Percentiles rank a stretch among this genome's conserved stretches.
Evolutionary conservation across 2,888 invertebrate species (phyloP).

Genomic region (Leucozona laternaria): DNA sequence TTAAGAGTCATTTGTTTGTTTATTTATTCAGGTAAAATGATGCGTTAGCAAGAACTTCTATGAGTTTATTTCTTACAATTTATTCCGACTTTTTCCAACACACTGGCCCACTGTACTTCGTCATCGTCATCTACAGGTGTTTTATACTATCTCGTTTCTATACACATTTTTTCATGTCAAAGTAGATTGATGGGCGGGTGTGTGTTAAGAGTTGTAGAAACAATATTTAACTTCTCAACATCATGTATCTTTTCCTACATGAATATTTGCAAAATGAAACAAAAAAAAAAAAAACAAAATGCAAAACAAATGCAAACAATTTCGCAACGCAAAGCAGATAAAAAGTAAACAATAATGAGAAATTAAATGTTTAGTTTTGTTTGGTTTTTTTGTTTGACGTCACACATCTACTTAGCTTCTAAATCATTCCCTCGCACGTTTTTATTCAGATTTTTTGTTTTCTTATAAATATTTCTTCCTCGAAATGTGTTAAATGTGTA

Average conservation of each 20-base stretch:
- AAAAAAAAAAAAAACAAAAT: background rate
- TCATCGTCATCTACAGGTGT: constrained; percentile 52
- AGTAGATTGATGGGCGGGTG: background rate
- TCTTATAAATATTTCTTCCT: constrained; percentile 10
- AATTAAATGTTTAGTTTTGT: constrained; percentile 8
- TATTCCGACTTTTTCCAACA: constrained; percentile 13
- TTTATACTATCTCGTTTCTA: constrained; percentile 22
- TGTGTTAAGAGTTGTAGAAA: background rate
- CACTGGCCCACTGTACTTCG: background rate
- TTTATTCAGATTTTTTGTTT: background rate
- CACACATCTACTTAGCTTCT: constrained; percentile 35
- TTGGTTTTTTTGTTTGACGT: constrained; percentile 42
- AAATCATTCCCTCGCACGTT: constrained; percentile 25
- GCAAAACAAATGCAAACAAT: constrained; percentile 39
- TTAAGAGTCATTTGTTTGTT: too few relatives aligned
- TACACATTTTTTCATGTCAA: background rate
- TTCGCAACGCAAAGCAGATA: constrained; percentile 42
- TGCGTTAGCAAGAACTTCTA: too few relatives aligned
- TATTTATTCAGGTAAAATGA: too few relatives aligned
- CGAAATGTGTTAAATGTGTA: constrained; percentile 37
- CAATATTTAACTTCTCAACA: constrained; percentile 13
- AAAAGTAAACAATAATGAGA: constrained; percentile 21
- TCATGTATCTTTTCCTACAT: background rate
- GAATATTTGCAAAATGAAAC: constrained; percentile 35
- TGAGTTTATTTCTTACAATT: too few relatives aligned